These are phyloP conservation scores for Thalassarche chlororhynchos DNA, from an alignment of 2,113 vertebrate genomes.

Conservation along the genomic window DNA sequence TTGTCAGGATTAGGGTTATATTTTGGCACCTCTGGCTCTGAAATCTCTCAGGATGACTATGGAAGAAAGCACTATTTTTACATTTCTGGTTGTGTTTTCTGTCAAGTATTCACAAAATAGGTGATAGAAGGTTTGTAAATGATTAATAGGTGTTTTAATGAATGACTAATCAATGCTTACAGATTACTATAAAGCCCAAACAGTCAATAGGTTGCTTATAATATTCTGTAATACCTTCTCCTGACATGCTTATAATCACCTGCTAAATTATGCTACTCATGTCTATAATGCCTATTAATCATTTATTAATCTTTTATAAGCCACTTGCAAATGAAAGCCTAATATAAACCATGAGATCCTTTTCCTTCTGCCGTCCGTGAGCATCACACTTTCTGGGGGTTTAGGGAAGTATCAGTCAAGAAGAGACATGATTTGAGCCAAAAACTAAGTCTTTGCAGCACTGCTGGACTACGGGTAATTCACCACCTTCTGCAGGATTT, in stretches of 20 bases:
- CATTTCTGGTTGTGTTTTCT: not conserved
- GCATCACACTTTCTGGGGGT: not conserved
- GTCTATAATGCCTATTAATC: conserved; percentile 46
- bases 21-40: not conserved
- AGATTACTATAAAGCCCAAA: conserved; percentile 23
- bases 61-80: not conserved
- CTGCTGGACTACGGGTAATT: not conserved
- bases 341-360: not conserved
- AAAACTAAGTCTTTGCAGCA: not conserved
- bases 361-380: not conserved
- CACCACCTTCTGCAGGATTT: not conserved
- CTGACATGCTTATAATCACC: conserved; percentile 24
- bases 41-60: not conserved
- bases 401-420: not conserved
- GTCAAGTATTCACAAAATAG: not conserved
- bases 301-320: conserved; percentile 63
- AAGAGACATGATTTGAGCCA: not conserved
- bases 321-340: conserved; percentile 36
- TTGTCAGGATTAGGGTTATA: not conserved
- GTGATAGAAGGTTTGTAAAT: not conserved
- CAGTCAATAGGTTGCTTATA: conserved; percentile 49
- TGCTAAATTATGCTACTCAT: conserved; percentile 23
- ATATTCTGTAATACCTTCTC: conserved; percentile 37
- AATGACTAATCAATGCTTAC: conserved; percentile 26
- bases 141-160: not conserved